phyloP scores from a whole-genome alignment of 2,797 vertebrate genomes.

The Chaetophractus vellerosus region DNA sequence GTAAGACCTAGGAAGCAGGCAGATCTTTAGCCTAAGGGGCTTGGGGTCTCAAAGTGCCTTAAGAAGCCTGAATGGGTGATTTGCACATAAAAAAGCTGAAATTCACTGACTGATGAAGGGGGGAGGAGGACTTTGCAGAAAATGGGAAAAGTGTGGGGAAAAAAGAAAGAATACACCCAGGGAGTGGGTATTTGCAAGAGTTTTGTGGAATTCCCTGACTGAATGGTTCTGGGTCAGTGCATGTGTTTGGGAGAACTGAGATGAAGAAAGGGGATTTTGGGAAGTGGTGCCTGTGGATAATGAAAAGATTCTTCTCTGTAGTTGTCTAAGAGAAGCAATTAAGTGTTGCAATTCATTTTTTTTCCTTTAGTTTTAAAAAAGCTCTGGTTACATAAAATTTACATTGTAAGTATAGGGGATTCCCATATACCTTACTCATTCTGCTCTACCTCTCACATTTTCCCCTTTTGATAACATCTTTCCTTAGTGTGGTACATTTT shows the following conservation, averaged over 20 bases:
- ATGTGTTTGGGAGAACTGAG: not conserved
- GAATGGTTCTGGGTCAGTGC: not conserved
- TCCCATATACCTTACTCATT: too few relatives aligned
- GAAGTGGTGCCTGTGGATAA: constrained; percentile 60
- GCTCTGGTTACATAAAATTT: too few relatives aligned
- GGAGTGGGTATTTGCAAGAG: not conserved
- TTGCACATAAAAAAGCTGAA: not conserved
- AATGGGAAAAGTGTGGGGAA: not conserved
- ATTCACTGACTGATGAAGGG: not conserved
- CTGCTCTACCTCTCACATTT: too few relatives aligned
- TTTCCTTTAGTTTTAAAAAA: constrained; percentile 15
- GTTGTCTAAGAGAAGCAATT: constrained; percentile 78
- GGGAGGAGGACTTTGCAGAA: not conserved
- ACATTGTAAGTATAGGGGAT: too few relatives aligned
- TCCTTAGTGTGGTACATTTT: too few relatives aligned
- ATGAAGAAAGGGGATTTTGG: not conserved
- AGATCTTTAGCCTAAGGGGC: not conserved
- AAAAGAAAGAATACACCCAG: not conserved
- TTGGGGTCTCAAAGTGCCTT: not conserved
- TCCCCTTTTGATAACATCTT: too few relatives aligned
- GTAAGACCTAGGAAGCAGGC: not conserved
- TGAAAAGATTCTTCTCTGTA: constrained; percentile 70
- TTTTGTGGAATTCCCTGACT: not conserved
- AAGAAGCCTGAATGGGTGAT: not conserved
- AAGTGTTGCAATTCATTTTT: constrained; percentile 72